phyloP scores from a whole-genome alignment of 2,888 invertebrate species.

The Poecilobothrus nobilitatus region DNA sequence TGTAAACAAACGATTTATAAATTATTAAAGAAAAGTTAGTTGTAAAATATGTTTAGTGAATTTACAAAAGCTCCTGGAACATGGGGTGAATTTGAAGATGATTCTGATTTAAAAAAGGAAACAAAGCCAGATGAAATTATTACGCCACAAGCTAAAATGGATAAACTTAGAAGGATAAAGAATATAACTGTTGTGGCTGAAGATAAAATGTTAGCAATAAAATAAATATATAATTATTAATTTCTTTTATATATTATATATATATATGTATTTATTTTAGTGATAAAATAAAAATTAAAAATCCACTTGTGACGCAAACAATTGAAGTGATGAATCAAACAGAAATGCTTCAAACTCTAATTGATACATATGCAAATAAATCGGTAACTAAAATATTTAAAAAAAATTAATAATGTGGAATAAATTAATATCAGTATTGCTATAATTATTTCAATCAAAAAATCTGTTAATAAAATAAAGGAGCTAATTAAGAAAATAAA shows the following conservation, averaged over 20 bases:
- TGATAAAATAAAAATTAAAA: slow-evolving; percentile 32
- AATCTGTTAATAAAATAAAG: background rate
- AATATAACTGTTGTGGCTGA: slow-evolving; percentile 5
- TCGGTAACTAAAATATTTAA: slow-evolving; percentile 29
- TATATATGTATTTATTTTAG: slow-evolving; percentile 23
- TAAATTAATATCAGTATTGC: background rate
- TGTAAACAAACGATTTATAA: no score
- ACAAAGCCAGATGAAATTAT: slow-evolving; percentile 8
- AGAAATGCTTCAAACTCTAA: slow-evolving; percentile 39
- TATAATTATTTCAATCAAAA: no score
- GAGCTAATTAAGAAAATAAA: background rate
- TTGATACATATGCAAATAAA: slow-evolving; percentile 42
- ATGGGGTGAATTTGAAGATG: slow-evolving; percentile 11
- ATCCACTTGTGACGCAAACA: slow-evolving; percentile 41
- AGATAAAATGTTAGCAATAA: background rate
- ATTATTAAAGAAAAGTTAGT: no score
- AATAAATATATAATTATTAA: background rate
- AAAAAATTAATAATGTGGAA: background rate
- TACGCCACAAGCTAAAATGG: slow-evolving; percentile 5
- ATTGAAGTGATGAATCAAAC: slow-evolving; percentile 44
- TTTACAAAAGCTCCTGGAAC: background rate
- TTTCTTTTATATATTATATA: background rate
- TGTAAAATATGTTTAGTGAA: background rate
- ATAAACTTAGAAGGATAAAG: slow-evolving; percentile 1
- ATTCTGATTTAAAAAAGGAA: background rate